Conservation (phyloP, 2,113 vertebrate genomes). For the Actenoides lindsayi region DNA sequence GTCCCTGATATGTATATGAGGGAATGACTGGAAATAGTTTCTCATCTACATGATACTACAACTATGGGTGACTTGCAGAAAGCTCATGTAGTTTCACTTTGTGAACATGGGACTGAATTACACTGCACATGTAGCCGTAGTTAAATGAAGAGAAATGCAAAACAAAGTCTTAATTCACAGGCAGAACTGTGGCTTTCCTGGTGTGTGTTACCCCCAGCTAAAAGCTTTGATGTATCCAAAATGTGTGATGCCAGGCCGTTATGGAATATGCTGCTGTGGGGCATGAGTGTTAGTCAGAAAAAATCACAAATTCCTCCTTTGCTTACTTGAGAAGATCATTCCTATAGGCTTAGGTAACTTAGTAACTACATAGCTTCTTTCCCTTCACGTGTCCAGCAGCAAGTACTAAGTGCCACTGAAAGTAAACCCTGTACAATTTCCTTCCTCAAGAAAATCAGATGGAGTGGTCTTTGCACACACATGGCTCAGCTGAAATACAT, state of each 20-base stretch:
- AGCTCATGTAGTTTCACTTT: background rate
- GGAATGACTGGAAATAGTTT: background rate
- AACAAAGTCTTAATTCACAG: background rate
- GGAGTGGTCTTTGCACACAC: background rate
- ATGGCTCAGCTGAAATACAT: background rate
- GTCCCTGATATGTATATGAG: background rate
- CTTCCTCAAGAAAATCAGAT: background rate
- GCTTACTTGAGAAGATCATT: background rate
- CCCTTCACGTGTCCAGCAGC: background rate
- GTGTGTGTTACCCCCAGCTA: background rate
- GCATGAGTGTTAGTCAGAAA: background rate
- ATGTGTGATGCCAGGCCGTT: background rate
- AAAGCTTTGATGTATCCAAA: background rate
- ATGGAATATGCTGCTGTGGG: background rate
- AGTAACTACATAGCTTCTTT: background rate
- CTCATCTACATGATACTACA: background rate
- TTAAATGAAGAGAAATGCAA: background rate
- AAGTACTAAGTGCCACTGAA: background rate
- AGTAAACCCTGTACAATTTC: background rate
- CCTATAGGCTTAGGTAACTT: background rate
- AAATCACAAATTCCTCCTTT: slow-evolving; percentile 2
- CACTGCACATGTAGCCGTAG: background rate
- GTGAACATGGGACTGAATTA: background rate
- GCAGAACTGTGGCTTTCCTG: background rate
- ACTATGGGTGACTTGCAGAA: background rate